A percentile compares a stretch with the other conserved stretches of the same genome.
Conservation (phyloP, 2,113 vertebrate species). For the Galemys pyrenaicus region DNA sequence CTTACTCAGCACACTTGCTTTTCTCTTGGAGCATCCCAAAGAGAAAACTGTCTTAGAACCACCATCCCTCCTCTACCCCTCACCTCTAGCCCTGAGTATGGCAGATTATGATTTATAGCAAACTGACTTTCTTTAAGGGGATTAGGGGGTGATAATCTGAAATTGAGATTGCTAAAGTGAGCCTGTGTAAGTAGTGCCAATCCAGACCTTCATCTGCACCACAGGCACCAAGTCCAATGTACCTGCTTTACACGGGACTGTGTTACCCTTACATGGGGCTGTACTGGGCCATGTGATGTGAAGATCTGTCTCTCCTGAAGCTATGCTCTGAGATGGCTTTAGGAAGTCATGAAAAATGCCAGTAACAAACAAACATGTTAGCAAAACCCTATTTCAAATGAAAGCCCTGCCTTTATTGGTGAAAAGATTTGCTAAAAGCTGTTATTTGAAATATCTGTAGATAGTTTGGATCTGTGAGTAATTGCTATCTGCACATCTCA, state of each 20-base stretch:
- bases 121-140: constrained; percentile 6
- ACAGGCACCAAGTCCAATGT: neutral
- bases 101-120: neutral
- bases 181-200: neutral
- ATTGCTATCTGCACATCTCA: constrained; percentile 87
- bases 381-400: constrained; percentile 81
- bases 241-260: fast-evolving
- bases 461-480: constrained; percentile 83
- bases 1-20: neutral
- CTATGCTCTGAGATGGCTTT: constrained; percentile 55
- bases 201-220: neutral
- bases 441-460: constrained; percentile 86
- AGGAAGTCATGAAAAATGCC: constrained; percentile 76
- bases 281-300: fast-evolving
- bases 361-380: constrained; percentile 80
- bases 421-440: constrained; percentile 84
- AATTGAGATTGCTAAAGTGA: neutral
- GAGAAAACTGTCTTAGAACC: neutral
- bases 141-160: neutral
- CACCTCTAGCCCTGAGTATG: neutral
- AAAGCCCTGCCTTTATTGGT: constrained; percentile 82
- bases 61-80: neutral
- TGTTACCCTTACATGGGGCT: neutral
- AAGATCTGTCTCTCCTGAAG: constrained; percentile 50
- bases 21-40: neutral